phyloP scores from a whole-genome alignment of 2,888 invertebrate species.

The Lobophora halterata region DNA sequence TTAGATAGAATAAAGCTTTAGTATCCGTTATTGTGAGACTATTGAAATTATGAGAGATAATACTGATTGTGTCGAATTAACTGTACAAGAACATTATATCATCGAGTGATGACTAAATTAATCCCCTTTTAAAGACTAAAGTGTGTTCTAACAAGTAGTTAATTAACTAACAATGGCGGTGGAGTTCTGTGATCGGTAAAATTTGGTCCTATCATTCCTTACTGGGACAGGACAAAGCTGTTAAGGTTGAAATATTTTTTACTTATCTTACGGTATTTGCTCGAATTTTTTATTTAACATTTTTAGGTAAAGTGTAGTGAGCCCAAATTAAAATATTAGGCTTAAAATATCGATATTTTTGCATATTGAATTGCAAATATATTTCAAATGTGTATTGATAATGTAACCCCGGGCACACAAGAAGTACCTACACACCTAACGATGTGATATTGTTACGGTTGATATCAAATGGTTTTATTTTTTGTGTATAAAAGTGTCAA shows the following conservation, averaged over 20 bases:
- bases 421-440: slow-evolving; percentile 69
- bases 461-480: slow-evolving; percentile 70
- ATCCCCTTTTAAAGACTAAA: slow-evolving; percentile 60
- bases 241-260: slow-evolving; percentile 48
- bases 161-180: slow-evolving; percentile 43
- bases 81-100: slow-evolving; percentile 11
- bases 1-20: slow-evolving; percentile 7
- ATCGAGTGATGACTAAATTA: slow-evolving; percentile 23
- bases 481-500: slow-evolving; percentile 68
- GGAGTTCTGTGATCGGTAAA: slow-evolving; percentile 77
- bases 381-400: slow-evolving; percentile 40
- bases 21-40: slow-evolving; percentile 17
- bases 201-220: slow-evolving; percentile 84
- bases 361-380: slow-evolving; percentile 29
- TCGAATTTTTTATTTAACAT: slow-evolving; percentile 32
- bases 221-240: slow-evolving; percentile 67
- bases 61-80: slow-evolving; percentile 18
- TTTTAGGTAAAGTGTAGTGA: slow-evolving; percentile 31
- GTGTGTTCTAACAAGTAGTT: slow-evolving; percentile 53
- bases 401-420: slow-evolving; percentile 66
- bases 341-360: slow-evolving; percentile 31
- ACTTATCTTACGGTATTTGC: slow-evolving; percentile 35
- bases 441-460: slow-evolving; percentile 76
- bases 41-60: slow-evolving; percentile 20
- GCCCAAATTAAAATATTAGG: slow-evolving; percentile 26